Percentiles rank a stretch among this genome's conserved stretches.
These are phyloP conservation scores for Equus quagga DNA, from an alignment of 2,113 vertebrate species.

Conservation along the genomic window DNA sequence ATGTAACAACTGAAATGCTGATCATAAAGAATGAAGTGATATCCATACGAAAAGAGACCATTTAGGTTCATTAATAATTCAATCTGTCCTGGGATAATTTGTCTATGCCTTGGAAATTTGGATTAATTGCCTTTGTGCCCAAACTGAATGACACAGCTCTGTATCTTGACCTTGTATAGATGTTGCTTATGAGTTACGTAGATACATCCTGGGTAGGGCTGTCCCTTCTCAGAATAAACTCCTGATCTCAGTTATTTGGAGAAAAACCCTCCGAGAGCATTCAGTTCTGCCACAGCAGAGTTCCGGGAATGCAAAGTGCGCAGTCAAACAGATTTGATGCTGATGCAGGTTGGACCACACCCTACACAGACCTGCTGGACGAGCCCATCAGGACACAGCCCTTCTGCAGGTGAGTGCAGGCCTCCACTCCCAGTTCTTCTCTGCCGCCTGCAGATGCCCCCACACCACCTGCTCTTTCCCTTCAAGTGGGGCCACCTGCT, in stretches of 20 bases:
- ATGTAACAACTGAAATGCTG: neutral
- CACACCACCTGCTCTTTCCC: neutral
- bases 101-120: constrained; percentile 31
- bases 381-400: accelerated
- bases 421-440: neutral
- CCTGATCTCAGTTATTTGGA: neutral
- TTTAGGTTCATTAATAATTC: neutral
- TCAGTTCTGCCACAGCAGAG: neutral
- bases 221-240: constrained; percentile 9
- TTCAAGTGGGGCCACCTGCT: neutral
- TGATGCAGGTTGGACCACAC: accelerated
- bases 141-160: neutral
- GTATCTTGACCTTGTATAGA: neutral
- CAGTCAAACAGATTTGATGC: neutral
- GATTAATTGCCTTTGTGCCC: constrained; percentile 42
- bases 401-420: no score
- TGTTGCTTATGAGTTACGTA: neutral
- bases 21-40: neutral
- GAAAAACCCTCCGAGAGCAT: neutral
- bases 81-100: constrained; percentile 45
- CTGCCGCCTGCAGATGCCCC: neutral
- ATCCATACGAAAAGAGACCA: constrained; percentile 10
- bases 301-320: neutral
- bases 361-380: no score
- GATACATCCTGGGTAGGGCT: neutral